phyloP scores from a whole-genome alignment of 2,113 vertebrate genomes.

The Pseudorectes ferrugineus region DNA sequence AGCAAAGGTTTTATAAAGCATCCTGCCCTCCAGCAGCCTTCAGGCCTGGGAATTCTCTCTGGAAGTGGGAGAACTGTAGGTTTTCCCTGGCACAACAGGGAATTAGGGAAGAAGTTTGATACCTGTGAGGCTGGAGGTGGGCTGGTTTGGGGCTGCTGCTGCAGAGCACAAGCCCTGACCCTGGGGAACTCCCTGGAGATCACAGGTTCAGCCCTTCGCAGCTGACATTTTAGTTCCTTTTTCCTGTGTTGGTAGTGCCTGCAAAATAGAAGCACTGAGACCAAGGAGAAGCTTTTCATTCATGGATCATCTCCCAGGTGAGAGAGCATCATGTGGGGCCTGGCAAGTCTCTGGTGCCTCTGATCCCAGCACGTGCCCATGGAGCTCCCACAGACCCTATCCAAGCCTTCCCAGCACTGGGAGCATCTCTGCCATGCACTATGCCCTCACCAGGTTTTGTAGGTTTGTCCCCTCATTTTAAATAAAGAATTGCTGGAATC shows the following conservation, averaged over 20 bases:
- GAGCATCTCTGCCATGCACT: rapidly evolving
- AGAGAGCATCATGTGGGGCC: not conserved
- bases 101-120: not conserved
- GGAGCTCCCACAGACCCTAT: not conserved
- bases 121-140: not conserved
- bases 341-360: not conserved
- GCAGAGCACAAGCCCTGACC: not conserved
- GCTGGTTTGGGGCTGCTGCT: not conserved
- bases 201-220: not conserved
- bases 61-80: not conserved
- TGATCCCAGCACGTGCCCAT: rapidly evolving
- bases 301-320: not conserved
- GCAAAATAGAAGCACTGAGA: not conserved
- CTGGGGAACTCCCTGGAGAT: not conserved
- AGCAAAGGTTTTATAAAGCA: not conserved
- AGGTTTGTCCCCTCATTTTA: not conserved
- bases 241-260: not conserved
- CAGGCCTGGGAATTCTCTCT: not conserved
- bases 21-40: not conserved
- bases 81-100: not conserved
- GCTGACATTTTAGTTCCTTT: not conserved
- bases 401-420: not conserved
- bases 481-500: not conserved
- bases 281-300: not conserved
- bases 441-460: not conserved